Percentiles rank a stretch among this genome's conserved stretches.
Conservation (phyloP, 1,140 invertebrate genomes). For the Rhizoglyphus robini region DNA sequence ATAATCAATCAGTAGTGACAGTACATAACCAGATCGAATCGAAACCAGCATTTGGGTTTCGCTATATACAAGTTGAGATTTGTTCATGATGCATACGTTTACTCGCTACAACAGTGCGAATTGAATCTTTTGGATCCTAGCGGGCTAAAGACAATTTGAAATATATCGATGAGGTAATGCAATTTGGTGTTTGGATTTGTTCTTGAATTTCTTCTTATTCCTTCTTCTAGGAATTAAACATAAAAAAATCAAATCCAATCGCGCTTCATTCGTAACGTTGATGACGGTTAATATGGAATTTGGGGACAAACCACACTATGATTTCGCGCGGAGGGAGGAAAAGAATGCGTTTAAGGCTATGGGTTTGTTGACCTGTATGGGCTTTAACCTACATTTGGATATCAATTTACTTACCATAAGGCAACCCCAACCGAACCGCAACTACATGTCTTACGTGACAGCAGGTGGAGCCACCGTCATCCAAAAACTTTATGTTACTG, state of each 20-base stretch:
- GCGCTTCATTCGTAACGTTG: slow-evolving; percentile 40
- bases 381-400: slow-evolving; percentile 16
- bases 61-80: slow-evolving; percentile 77
- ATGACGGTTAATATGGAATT: slow-evolving; percentile 73
- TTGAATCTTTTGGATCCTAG: slow-evolving; percentile 56
- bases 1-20: too few species aligned
- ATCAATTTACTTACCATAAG: slow-evolving; percentile 6
- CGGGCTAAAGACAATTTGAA: slow-evolving; percentile 66
- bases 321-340: slow-evolving; percentile 80
- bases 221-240: slow-evolving; percentile 27
- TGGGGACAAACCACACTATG: slow-evolving; percentile 99
- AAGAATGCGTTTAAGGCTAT: slow-evolving; percentile 71
- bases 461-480: slow-evolving; percentile 94
- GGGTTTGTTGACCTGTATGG: slow-evolving; percentile 40
- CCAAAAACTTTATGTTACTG: slow-evolving; percentile 59
- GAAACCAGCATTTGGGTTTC: slow-evolving; percentile 94
- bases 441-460: slow-evolving; percentile 62
- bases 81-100: slow-evolving; percentile 60
- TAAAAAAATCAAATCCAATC: slow-evolving; percentile 32
- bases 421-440: slow-evolving; percentile 45
- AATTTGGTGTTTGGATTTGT: slow-evolving; percentile 27
- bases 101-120: slow-evolving; percentile 60
- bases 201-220: slow-evolving; percentile 34
- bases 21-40: too few species aligned
- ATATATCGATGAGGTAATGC: slow-evolving; percentile 60